Percentiles rank a stretch among this genome's conserved stretches.
These are phyloP conservation scores for Echinops telfairi DNA, from an alignment of 2,113 vertebrate genomes.

Conservation along the genomic window DNA sequence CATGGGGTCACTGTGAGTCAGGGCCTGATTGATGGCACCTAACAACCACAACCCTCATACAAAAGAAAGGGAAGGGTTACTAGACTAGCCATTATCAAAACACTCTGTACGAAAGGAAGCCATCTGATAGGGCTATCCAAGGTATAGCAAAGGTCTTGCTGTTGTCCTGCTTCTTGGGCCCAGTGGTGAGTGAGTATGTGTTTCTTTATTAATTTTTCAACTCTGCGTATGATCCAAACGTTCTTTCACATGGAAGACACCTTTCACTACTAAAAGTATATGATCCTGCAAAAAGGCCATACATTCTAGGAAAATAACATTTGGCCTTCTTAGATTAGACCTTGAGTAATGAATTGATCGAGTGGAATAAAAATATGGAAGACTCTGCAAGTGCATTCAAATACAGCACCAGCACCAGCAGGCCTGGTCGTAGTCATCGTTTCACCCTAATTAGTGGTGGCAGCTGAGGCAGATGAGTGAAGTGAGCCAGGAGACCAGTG, in stretches of 20 bases:
- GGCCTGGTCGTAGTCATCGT: not conserved
- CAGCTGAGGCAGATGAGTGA: slow-evolving; percentile 76
- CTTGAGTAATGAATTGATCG: slow-evolving; percentile 52
- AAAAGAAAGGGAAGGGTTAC: not conserved
- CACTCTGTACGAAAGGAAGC: not conserved
- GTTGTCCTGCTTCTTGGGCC: not conserved
- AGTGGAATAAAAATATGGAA: slow-evolving; percentile 40
- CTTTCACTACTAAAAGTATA: slow-evolving; percentile 1
- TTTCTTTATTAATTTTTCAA: slow-evolving; percentile 53
- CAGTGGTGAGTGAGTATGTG: not conserved
- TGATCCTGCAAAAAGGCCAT: not conserved
- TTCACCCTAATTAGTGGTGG: slow-evolving; percentile 61
- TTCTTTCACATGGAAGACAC: not conserved
- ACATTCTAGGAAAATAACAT: slow-evolving; percentile 54
- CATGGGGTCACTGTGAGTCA: too few relatives aligned
- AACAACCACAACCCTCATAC: not conserved
- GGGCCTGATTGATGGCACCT: too few relatives aligned
- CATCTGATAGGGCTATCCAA: not conserved
- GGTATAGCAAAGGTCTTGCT: not conserved
- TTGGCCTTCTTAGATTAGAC: slow-evolving; percentile 63
- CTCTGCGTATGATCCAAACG: not conserved
- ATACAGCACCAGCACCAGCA: not conserved
- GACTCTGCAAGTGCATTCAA: not conserved
- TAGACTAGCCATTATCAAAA: not conserved
- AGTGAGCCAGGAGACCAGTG: slow-evolving; percentile 65